A percentile compares a stretch with the other conserved stretches of the same genome.
phyloP scores from a whole-genome alignment of 2,113 vertebrate genomes.

The Trochalopteron elliotii region DNA sequence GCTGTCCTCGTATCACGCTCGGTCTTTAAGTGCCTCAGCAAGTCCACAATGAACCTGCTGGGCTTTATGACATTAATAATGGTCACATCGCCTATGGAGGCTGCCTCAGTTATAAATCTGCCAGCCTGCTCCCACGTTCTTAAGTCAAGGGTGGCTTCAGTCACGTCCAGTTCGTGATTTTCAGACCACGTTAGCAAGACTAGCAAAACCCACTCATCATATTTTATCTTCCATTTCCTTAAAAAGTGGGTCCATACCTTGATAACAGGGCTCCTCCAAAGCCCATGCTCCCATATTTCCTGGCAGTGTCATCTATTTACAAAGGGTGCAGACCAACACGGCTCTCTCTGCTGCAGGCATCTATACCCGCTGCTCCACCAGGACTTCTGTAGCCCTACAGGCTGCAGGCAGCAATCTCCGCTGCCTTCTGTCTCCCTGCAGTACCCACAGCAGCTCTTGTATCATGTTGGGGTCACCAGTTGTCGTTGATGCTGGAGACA shows the following conservation, averaged over 20 bases:
- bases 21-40: neutral
- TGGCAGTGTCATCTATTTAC: neutral
- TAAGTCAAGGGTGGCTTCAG: neutral
- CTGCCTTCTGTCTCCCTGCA: neutral
- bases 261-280: neutral
- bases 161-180: neutral
- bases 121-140: neutral
- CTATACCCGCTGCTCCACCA: neutral
- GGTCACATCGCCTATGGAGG: neutral
- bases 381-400: neutral
- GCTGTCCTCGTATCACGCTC: neutral
- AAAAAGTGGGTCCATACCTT: neutral
- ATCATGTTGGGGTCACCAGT: neutral
- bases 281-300: neutral
- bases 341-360: neutral
- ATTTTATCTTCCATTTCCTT: neutral
- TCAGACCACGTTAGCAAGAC: neutral
- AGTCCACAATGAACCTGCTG: neutral
- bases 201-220: neutral
- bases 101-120: neutral
- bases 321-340: accelerated
- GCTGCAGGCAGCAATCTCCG: neutral
- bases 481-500: no score
- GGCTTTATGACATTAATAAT: neutral
- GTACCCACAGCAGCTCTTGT: neutral